Conservation (phyloP, 2,888 invertebrate species). For the Drosophila nigritarsus region DNA sequence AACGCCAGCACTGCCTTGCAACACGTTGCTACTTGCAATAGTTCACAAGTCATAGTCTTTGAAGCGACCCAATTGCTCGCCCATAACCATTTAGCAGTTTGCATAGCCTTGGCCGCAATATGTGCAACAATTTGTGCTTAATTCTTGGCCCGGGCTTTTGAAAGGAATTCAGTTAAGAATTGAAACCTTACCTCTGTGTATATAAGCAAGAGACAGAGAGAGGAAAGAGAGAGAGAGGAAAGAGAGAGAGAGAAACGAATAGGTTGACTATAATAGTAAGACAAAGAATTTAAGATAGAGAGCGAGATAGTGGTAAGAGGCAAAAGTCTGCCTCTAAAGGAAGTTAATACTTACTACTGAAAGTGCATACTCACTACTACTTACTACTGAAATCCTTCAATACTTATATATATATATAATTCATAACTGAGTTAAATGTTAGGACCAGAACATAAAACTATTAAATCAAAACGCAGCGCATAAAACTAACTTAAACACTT, state of each 20-base stretch:
- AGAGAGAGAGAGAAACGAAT: neutral
- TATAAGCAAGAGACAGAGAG: neutral
- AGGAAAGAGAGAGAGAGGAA: neutral
- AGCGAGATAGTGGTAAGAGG: neutral
- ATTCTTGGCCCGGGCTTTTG: neutral
- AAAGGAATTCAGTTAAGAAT: neutral
- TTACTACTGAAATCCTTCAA: no score
- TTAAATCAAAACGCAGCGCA: neutral
- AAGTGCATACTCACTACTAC: neutral
- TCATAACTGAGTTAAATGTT: neutral
- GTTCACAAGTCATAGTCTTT: neutral
- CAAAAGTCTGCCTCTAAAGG: no score
- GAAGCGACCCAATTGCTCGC: neutral
- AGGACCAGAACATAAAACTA: neutral
- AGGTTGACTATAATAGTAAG: neutral
- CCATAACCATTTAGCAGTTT: constrained; percentile 2
- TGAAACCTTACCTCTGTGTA: neutral
- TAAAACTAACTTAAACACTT: neutral
- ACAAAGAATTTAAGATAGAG: neutral
- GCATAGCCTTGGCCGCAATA: constrained; percentile 25
- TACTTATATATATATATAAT: neutral
- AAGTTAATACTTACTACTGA: neutral
- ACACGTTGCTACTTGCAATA: constrained; percentile 4
- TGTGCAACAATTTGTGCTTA: constrained; percentile 1
- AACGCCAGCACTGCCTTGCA: constrained; percentile 9